Percentiles rank a stretch among this genome's conserved stretches.
These are phyloP conservation scores for Peromyscus attwateri DNA, from an alignment of 2,797 vertebrate species.

Conservation along the genomic window DNA sequence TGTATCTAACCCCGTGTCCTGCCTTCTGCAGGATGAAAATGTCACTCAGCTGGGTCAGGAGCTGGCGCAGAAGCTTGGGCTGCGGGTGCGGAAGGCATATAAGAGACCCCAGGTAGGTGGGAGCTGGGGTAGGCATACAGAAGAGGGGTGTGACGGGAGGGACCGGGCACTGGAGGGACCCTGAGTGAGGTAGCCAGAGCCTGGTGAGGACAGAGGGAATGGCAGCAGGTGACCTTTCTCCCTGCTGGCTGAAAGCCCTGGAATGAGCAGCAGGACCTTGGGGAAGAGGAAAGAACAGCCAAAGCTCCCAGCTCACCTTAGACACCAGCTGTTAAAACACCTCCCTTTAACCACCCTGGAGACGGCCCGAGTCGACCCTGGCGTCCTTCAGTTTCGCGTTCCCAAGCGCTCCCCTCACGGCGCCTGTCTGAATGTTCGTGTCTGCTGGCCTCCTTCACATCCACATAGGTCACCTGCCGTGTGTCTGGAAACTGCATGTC, in stretches of 20 bases:
- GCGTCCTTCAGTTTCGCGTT: background rate
- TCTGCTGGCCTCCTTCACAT: background rate
- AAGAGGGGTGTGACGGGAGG: background rate
- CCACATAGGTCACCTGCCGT: background rate
- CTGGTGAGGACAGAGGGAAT: background rate
- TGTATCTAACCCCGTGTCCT: background rate
- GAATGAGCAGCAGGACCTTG: background rate
- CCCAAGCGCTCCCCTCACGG: background rate
- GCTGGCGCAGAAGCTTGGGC: conserved; percentile 95
- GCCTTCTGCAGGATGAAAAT: conserved; percentile 92
- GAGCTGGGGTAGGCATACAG: rapidly evolving
- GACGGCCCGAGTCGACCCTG: background rate
- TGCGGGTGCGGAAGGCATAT: conserved; percentile 97
- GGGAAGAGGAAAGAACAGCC: background rate
- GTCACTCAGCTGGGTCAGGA: conserved; percentile 97
- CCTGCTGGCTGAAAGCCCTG: conserved; percentile 40
- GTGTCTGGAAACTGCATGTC: background rate
- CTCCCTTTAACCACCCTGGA: background rate
- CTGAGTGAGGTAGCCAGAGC: background rate
- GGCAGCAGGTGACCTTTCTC: background rate
- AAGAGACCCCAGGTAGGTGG: conserved; percentile 94
- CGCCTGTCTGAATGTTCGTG: background rate
- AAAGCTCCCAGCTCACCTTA: background rate
- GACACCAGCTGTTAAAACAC: conserved; percentile 9
- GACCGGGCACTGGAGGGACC: background rate